A percentile compares a stretch with the other conserved stretches of the same genome.
phyloP scores from a whole-genome alignment of 2,113 vertebrate species.

The Megaceryle torquata region DNA sequence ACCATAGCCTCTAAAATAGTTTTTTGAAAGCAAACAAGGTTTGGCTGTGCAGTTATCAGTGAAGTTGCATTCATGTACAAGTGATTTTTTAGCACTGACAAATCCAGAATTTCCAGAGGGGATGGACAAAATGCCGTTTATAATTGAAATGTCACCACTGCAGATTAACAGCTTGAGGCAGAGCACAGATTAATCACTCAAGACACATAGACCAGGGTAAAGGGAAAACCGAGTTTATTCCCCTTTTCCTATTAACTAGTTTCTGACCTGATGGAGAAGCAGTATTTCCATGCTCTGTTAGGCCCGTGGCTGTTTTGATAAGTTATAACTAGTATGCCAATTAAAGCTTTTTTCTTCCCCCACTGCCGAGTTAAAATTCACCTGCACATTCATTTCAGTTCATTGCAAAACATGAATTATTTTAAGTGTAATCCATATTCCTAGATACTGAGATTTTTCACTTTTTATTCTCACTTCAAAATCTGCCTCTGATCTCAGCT shows the following conservation, averaged over 20 bases:
- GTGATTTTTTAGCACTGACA: constrained; percentile 18
- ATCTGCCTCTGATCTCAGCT: not conserved
- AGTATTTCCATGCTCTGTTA: not conserved
- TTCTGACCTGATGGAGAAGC: constrained; percentile 16
- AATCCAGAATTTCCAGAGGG: constrained; percentile 45
- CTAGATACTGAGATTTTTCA: not conserved
- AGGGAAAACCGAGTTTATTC: constrained; percentile 44
- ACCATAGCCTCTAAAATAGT: not conserved
- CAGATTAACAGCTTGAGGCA: constrained; percentile 54
- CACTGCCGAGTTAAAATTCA: not conserved
- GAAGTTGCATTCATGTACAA: not conserved
- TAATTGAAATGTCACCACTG: constrained; percentile 55
- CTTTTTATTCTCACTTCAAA: not conserved
- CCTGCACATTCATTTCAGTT: not conserved
- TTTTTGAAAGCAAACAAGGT: not conserved
- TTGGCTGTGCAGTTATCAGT: not conserved
- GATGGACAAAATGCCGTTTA: constrained; percentile 35
- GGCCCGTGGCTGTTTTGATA: not conserved
- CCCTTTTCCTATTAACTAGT: constrained; percentile 14
- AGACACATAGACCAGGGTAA: not conserved
- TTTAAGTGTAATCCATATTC: not conserved
- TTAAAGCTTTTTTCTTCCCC: not conserved
- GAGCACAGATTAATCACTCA: constrained; percentile 45
- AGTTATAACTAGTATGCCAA: not conserved
- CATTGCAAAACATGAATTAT: not conserved